Percentiles rank a stretch among this genome's conserved stretches.
These are phyloP conservation scores for Illadopsis cleaveri DNA, from an alignment of 2,113 vertebrate species.

Conservation along the genomic window DNA sequence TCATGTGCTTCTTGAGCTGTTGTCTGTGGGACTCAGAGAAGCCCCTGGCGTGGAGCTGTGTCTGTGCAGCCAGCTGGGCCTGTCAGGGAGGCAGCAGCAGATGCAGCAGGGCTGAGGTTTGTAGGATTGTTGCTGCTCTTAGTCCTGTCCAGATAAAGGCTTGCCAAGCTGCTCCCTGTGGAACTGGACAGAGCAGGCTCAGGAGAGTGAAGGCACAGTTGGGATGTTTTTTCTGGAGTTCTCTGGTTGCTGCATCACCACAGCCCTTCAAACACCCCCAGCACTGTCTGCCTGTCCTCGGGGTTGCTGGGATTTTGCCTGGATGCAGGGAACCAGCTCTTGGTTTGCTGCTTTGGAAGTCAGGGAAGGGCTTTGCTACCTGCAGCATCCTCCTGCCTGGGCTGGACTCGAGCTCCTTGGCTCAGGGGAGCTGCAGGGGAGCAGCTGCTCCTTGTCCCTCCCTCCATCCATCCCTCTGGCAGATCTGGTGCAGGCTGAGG, in stretches of 20 bases:
- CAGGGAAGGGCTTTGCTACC: background rate
- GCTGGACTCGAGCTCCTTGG: background rate
- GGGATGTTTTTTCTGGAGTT: background rate
- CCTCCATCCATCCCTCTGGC: rapidly evolving
- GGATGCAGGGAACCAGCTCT: background rate
- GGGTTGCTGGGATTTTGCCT: background rate
- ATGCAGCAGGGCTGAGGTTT: background rate
- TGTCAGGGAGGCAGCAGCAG: background rate
- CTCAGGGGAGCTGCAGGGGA: background rate
- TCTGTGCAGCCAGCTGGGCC: slow-evolving; percentile 7
- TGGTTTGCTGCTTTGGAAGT: background rate
- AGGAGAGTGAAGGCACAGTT: background rate
- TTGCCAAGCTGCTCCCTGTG: background rate
- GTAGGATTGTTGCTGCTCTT: background rate
- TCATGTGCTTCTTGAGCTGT: background rate
- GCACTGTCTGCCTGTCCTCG: rapidly evolving
- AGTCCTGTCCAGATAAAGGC: background rate
- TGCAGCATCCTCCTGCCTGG: background rate
- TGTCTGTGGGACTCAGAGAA: background rate
- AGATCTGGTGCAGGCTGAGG: background rate
- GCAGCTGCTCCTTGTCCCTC: background rate
- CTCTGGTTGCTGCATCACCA: background rate
- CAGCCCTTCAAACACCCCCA: background rate
- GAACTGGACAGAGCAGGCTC: background rate
- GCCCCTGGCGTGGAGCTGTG: background rate